Conservation (phyloP, 2,888 invertebrate genomes). For the Microplitis deprimator region DNA sequence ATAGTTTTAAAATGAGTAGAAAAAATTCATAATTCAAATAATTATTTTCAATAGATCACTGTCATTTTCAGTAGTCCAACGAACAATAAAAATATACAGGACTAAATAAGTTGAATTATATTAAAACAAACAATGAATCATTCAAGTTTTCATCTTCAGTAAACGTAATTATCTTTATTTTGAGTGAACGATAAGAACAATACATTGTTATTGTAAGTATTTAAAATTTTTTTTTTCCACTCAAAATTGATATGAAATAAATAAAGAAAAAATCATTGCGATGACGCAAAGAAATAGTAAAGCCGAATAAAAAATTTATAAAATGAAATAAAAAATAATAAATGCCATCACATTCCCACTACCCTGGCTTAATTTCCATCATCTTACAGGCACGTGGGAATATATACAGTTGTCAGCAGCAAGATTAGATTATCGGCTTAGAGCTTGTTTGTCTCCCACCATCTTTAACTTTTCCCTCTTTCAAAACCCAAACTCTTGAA, state of each 20-base stretch:
- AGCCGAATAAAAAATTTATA: neutral
- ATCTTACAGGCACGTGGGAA: conserved; percentile 31
- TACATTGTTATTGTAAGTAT: neutral
- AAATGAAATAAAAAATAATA: conserved; percentile 2
- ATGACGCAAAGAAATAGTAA: neutral
- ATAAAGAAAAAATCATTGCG: neutral
- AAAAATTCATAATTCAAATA: neutral
- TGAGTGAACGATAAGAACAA: neutral
- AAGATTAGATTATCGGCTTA: conserved; percentile 62
- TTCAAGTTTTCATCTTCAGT: neutral
- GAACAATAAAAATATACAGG: neutral
- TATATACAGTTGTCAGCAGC: conserved; percentile 42
- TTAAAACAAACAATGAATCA: neutral
- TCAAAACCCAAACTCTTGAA: conserved; percentile 63
- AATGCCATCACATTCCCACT: neutral
- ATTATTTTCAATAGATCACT: neutral
- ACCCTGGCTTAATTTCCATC: neutral
- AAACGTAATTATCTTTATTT: neutral
- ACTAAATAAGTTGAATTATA: neutral
- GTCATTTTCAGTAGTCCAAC: neutral
- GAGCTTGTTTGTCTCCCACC: conserved; percentile 46
- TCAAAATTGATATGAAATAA: neutral
- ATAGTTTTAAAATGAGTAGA: neutral
- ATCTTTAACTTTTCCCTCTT: conserved; percentile 54
- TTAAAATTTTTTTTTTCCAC: neutral